These are phyloP conservation scores for Enteromius afrohamiltoni DNA, from an alignment of 2,797 vertebrate species.

Conservation along the genomic window DNA sequence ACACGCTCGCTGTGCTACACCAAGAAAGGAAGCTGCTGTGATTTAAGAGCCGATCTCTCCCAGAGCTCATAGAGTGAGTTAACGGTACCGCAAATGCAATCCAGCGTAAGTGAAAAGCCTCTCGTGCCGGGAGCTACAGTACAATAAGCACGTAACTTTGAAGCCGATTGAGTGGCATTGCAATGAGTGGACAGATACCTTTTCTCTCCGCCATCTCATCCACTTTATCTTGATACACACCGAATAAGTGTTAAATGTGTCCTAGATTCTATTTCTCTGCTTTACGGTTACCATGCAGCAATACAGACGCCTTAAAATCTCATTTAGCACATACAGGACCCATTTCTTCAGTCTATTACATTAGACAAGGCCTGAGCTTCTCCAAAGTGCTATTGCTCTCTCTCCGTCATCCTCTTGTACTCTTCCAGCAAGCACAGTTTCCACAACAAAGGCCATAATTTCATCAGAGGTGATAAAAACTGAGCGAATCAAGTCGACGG, in stretches of 20 bases:
- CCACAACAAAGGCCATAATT: constrained; percentile 67
- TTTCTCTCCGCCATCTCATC: constrained; percentile 24
- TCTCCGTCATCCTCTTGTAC: constrained; percentile 40
- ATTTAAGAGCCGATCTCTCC: constrained; percentile 17
- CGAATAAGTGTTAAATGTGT: constrained; percentile 25
- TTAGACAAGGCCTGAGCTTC: constrained; percentile 16
- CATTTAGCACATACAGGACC: constrained; percentile 38
- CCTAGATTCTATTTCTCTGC: constrained; percentile 22
- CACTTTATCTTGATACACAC: constrained; percentile 30
- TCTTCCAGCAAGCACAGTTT: constrained; percentile 45
- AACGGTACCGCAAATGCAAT: constrained; percentile 38
- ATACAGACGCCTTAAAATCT: constrained; percentile 39
- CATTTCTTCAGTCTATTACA: constrained; percentile 47
- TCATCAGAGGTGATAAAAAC: constrained; percentile 79
- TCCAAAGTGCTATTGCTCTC: constrained; percentile 38
- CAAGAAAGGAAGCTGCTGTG: neutral
- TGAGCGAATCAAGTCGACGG: constrained; percentile 74
- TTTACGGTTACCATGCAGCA: constrained; percentile 25
- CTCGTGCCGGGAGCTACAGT: neutral
- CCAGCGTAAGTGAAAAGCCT: constrained; percentile 26
- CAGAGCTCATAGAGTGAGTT: neutral
- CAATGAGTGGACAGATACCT: constrained; percentile 2
- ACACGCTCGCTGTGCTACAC: constrained; percentile 28
- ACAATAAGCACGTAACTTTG: constrained; percentile 16
- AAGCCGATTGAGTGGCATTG: constrained; percentile 8